phyloP scores from a whole-genome alignment of 2,113 vertebrate species.

The Eubucco bourcierii region DNA sequence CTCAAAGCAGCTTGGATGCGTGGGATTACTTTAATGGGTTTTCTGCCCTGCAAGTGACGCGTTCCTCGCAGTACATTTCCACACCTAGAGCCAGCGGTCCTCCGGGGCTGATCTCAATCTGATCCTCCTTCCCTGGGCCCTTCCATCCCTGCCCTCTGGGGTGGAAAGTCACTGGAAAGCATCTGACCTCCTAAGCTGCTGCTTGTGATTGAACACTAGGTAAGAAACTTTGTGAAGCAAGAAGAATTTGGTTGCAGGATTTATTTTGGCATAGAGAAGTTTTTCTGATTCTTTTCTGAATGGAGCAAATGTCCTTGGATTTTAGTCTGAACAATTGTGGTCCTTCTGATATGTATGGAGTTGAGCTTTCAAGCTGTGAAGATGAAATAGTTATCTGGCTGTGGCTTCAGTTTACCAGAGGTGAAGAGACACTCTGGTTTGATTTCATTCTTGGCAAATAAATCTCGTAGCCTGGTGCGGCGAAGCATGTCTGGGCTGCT shows the following conservation, averaged over 20 bases:
- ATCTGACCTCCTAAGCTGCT: neutral
- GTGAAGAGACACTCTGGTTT: neutral
- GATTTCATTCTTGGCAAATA: neutral
- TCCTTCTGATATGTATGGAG: rapidly evolving
- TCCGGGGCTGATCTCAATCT: neutral
- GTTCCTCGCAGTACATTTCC: neutral
- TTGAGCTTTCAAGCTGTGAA: neutral
- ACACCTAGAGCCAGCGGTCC: neutral
- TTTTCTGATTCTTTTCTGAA: neutral
- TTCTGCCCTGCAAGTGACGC: neutral
- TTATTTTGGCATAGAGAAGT: rapidly evolving
- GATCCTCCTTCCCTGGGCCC: neutral
- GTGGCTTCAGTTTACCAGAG: neutral
- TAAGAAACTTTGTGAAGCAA: neutral
- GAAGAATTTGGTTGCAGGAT: neutral
- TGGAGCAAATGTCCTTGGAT: neutral
- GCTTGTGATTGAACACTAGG: neutral
- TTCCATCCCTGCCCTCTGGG: neutral
- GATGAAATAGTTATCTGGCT: neutral
- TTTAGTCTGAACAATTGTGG: neutral
- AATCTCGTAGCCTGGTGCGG: rapidly evolving
- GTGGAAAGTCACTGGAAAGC: rapidly evolving
- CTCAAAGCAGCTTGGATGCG: neutral
- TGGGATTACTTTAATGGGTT: neutral
- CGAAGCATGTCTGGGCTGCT: neutral